A percentile compares a stretch with the other conserved stretches of the same genome.
Evolutionary conservation across 2,888 invertebrate species (phyloP).

Genomic region (Yponomeuta sedellus): DNA sequence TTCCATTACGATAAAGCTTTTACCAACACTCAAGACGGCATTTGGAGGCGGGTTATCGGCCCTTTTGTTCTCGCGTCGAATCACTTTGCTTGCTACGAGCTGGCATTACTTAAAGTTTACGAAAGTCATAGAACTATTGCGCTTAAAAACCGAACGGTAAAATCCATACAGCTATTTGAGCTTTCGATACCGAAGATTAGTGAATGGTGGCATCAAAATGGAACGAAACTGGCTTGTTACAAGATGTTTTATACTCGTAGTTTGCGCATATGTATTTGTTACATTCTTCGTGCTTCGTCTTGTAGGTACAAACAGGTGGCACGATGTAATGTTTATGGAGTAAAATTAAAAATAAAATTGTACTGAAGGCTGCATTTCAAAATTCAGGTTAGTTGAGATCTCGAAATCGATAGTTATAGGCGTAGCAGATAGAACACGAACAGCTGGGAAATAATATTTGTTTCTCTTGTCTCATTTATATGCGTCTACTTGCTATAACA

Average conservation of each 20-base stretch:
- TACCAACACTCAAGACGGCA: neutral
- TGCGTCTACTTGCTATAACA: neutral
- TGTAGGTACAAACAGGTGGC: no score
- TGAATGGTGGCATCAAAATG: no score
- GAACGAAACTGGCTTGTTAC: no score
- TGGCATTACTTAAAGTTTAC: neutral
- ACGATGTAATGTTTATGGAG: neutral
- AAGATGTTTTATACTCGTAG: no score
- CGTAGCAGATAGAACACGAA: slow-evolving; percentile 63
- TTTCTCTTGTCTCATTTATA: neutral
- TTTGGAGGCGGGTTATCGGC: neutral
- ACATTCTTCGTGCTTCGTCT: no score
- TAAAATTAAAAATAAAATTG: neutral
- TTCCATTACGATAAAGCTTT: neutral
- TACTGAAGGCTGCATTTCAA: neutral
- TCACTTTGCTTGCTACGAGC: neutral
- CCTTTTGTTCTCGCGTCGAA: neutral
- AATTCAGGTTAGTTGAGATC: neutral
- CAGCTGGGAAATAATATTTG: slow-evolving; percentile 56
- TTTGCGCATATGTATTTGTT: no score
- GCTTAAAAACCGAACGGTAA: no score
- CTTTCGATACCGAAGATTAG: no score
- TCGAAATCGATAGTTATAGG: slow-evolving; percentile 24
- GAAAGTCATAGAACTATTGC: neutral
- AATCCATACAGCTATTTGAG: no score